Evolutionary conservation across 2,888 invertebrate genomes (phyloP), one percentile per base, ranked within the genome.

Genomic region (Conistra vaccinii): DNA sequence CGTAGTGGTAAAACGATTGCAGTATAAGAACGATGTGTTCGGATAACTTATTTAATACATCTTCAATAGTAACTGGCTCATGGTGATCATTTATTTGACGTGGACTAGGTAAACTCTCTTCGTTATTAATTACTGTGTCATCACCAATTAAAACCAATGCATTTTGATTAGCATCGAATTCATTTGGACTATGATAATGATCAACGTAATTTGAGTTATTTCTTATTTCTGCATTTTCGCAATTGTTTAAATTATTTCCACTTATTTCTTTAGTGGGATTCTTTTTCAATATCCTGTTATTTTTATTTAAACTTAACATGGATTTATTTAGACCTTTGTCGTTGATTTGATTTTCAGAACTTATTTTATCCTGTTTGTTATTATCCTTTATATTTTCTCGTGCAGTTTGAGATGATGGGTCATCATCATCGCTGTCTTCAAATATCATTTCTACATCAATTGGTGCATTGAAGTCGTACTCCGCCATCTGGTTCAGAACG

Each of bases 391-490:
- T 26, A 32, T 23, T 63, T 68, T 62, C 51, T 39, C 29, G 60
- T 61, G 17, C 10, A 60, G 62, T 76, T 63, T 73, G 42, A 45
- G 51, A 29, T n/a, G 66, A n/a, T 17, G 23, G 23, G n/a, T 89
- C 87, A 29, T 89, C 61, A 35, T 76, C 87, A 32, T 90, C 89
- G 51, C 80, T 86, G 29, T 91, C 91, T 74, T 90, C 91, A 79
- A 87, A 87, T 68, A 85, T 78, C 45, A 92, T 74, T 61, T 87
- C 88, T 66, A 88, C 86, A n/a, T 80, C 67, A 5, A 91, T 80
- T 42, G 91, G 90, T 35, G 45, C n/a, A 35, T 66, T 89, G 73
- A 91, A 91, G 78, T 92, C 89, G 80, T 80, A 92, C 6, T 85
- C 69, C 9, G 83, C 85, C 91, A 92, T 91, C 65, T 77, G 80